These are phyloP conservation scores for Enteromius argenteus DNA, from an alignment of 2,797 vertebrate genomes.

Conservation along the genomic window DNA sequence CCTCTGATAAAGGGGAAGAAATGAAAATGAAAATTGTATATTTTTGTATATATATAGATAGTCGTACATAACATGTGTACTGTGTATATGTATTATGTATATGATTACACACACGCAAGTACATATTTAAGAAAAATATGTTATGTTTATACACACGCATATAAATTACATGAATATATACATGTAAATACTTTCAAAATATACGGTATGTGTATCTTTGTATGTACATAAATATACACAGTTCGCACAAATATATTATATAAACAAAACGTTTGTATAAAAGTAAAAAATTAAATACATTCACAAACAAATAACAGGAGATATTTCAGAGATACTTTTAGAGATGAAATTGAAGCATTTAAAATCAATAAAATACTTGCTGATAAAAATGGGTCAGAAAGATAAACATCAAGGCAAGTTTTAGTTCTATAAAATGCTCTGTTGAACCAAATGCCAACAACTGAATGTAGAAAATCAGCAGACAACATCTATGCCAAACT, in stretches of 20 bases:
- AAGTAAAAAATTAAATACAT: background rate
- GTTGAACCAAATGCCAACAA: background rate
- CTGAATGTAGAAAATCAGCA: background rate
- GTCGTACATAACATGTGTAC: background rate
- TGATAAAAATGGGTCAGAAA: background rate
- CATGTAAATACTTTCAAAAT: too few species aligned
- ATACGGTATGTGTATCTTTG: background rate
- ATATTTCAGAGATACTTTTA: background rate
- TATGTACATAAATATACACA: background rate
- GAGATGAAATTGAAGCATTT: background rate
- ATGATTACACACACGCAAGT: background rate
- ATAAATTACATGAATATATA: too few species aligned
- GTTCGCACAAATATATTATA: background rate
- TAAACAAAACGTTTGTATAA: too few species aligned
- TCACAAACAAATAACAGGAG: background rate
- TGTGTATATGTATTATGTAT: background rate
- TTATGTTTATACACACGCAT: too few species aligned
- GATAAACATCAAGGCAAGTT: background rate
- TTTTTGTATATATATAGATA: too few species aligned
- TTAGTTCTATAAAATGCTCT: background rate
- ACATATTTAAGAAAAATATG: background rate
- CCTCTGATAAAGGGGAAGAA: slow-evolving; percentile 79
- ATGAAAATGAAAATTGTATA: background rate
- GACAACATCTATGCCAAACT: background rate
- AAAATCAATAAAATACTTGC: background rate